Conservation (phyloP, 92 coral and sea anemone species). For the Siderastrea siderea region DNA sequence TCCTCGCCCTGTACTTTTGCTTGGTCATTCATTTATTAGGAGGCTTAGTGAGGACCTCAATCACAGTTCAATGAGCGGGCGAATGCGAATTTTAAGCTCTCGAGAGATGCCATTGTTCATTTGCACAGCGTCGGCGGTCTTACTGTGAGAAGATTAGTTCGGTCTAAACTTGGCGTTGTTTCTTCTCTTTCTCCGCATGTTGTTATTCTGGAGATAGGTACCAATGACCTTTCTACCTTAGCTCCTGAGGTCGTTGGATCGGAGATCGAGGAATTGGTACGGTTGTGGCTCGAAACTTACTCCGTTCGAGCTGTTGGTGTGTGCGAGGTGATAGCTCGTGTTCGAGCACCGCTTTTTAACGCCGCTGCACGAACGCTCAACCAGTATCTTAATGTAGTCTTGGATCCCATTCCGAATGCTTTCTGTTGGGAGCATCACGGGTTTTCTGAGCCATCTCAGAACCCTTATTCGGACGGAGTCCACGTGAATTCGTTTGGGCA, state of each 20-base stretch:
- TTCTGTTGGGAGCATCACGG: conserved; percentile 12
- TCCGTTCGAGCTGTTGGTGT: conserved; percentile 9
- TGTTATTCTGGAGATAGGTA: conserved; percentile 20
- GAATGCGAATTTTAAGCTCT: not conserved
- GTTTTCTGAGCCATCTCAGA: not conserved
- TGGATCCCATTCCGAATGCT: conserved; percentile 2
- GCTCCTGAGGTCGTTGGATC: conserved; percentile 17
- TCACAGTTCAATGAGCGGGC: conserved; percentile 1
- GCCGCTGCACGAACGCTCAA: conserved; percentile 15
- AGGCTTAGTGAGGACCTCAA: conserved; percentile 8
- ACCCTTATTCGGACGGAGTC: conserved; percentile 8
- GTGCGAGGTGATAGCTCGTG: conserved; percentile 30
- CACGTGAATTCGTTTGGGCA: conserved; percentile 10
- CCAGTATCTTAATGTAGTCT: not conserved
- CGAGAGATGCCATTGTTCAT: not conserved
- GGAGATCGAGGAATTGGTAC: conserved; percentile 8
- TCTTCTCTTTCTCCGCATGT: not conserved
- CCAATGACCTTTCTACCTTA: not conserved
- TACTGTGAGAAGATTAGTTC: not conserved
- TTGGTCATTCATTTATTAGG: conserved; percentile 12
- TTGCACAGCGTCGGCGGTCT: conserved; percentile 34
- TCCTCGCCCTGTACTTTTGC: conserved; percentile 17
- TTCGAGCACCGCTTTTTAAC: conserved; percentile 13
- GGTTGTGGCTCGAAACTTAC: not conserved
- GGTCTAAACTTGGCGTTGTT: not conserved